Evolutionary conservation across 2,113 vertebrate species (phyloP).

Genomic region (Cairina moschata): DNA sequence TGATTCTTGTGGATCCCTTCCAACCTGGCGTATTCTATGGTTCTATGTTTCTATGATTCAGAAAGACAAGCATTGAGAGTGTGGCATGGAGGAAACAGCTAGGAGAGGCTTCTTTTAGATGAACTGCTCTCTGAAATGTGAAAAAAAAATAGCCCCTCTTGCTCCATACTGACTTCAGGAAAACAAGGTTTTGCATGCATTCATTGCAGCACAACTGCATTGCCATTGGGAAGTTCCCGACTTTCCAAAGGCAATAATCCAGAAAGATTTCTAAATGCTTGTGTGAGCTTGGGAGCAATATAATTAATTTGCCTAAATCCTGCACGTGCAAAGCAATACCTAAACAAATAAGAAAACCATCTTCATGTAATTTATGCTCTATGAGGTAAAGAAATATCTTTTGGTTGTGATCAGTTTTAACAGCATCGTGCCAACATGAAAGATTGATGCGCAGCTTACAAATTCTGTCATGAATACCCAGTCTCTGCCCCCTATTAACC

Average conservation of each 20-base stretch:
- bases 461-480: neutral
- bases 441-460: neutral
- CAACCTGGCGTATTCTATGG: no score
- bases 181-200: neutral
- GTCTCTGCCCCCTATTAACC: neutral
- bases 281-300: neutral
- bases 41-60: neutral
- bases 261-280: neutral
- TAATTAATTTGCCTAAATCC: neutral
- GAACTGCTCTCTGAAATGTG: neutral
- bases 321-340: neutral
- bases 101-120: neutral
- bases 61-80: rapidly evolving
- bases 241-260: neutral
- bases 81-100: neutral
- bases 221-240: neutral
- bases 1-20: no score
- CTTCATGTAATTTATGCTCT: neutral
- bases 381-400: neutral
- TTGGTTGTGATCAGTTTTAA: neutral
- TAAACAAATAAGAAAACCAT: neutral
- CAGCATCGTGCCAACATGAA: neutral
- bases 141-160: neutral
- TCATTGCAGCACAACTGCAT: neutral
- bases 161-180: neutral